Base-by-base conservation (phyloP, 1,140 invertebrate genomes). In the Nasonia longicornis region DNA sequence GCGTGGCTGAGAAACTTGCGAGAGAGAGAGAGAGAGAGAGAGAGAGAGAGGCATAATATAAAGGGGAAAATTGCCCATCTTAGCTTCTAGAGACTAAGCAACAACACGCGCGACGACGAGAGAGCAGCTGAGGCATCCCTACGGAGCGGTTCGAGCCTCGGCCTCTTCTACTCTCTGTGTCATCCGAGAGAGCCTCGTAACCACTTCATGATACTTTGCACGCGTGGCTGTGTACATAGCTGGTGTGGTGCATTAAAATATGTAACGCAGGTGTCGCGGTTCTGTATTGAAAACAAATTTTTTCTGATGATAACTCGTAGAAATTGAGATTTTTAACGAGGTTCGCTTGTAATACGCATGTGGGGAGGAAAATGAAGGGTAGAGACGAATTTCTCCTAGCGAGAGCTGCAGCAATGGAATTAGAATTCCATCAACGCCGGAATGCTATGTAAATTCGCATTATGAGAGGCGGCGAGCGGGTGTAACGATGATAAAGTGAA, bases 31-130 rank as follows among this genome's bases (percentile, higher is more conserved):
- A 11, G 38, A 42, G 38, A 42, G 22, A 22, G 22, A 22, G 22
- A 22, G 38, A 42, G 38, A 42, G 16, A 75, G 64, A 58, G 71
- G 70, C 29, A 81, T 76, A 81, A 81, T 70, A 75, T 16, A 48
- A 74, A 14, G 35, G 70, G 52, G 69, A 79, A 79, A 79, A 79
- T 79, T 72, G 52, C 69, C 70, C 70, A 73, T 73, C 58, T 73
- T 73, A 78, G 48, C 52, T 72, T 42, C 29, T 8, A 11, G 26
- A 79, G 14, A 63, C 58, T 26, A 6, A 3, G 58, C 58, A 63
- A n/a, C 66, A 29, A 12, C n/a, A 22, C 66, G 66, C n/a, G 38
- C n/a, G 38, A 64, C n/a, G 2, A 26, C 1, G 26, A 26, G 26
- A 26, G 26, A 22, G 22, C 29, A 10, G 58, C 14, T 71, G 29